Evolutionary conservation across 2,888 invertebrate genomes (phyloP), one percentile per base, ranked within the genome.

Genomic region (Autographa pulchrina): DNA sequence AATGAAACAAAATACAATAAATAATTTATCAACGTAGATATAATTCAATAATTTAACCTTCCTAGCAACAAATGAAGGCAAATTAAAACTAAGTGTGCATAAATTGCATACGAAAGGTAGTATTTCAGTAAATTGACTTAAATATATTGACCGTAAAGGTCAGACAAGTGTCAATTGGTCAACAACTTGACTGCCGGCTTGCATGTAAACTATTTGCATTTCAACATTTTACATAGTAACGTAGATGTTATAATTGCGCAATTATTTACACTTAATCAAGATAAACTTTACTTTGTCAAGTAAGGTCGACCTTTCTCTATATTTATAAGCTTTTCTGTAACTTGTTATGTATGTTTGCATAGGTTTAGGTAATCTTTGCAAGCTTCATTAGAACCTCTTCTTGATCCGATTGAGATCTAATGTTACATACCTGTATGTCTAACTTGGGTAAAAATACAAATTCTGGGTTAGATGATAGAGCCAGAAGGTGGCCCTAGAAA

Each of bases 101-200:
- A 72, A 66, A 66, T 68, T 67, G 65, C 32, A 38, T n/a, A 71
- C 62, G 63, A 61, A 66, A 68, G 69, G 62, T 65, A 31, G 68
- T 64, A 75, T 72, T 82, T 78, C 31, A 63, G 63, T 74, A 72
- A 80, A 84, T 76, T 82, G 68, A 25, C 66, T 65, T 63, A 60
- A 56, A 74, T 73, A 75, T 75, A 80, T 71, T 66, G 68, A 66
- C 48, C 56, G 18, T 70, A 72, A 72, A 78, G 84, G 85, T 83
- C 83, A 79, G 16, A 66, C 66, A 58, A 62, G 71, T 67, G 77
- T 83, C 78, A 83, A 84, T 78, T 84, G 75, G 68, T 69, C 67
- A 69, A 41, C 56, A 14, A 48, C 54, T 65, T 32, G 11, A 63
- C 64, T 62, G 18, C 13, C 68, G 60, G 41, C 61, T 75, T 70